Evolutionary conservation across 1,140 invertebrate species (phyloP).

Genomic region (Acromyrmex charruanus): DNA sequence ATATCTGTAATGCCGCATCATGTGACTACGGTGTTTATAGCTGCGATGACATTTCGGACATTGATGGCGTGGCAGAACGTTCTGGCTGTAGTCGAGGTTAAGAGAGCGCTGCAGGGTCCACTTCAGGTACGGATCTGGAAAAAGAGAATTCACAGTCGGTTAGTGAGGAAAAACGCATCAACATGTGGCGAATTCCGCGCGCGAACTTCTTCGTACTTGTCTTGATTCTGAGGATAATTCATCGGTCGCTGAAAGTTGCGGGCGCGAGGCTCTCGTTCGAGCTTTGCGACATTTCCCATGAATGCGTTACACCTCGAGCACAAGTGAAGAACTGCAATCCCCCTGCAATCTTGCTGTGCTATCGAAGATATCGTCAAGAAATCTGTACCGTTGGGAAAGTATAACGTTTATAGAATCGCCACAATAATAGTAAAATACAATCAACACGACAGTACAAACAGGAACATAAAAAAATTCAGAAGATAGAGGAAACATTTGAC

Average conservation of each 20-base stretch:
- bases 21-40: slow-evolving; percentile 88
- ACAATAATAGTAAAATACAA: neutral
- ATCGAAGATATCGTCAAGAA: neutral
- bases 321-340: neutral
- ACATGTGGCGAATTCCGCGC: slow-evolving; percentile 8
- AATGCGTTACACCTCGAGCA: neutral
- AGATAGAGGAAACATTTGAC: neutral
- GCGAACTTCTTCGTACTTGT: slow-evolving; percentile 19
- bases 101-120: neutral
- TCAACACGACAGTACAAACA: neutral
- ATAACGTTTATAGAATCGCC: neutral
- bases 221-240: slow-evolving; percentile 19
- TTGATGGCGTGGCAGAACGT: slow-evolving; percentile 76
- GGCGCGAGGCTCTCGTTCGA: neutral
- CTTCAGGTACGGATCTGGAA: slow-evolving; percentile 57
- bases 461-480: slow-evolving; percentile 15
- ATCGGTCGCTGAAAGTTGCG: neutral
- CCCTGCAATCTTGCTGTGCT: slow-evolving; percentile 1
- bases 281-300: slow-evolving; percentile 15
- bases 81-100: neutral
- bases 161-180: slow-evolving; percentile 17
- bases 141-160: slow-evolving; percentile 46
- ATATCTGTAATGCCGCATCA: slow-evolving; percentile 87
- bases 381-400: slow-evolving; percentile 3
- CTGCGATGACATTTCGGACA: slow-evolving; percentile 86